Evolutionary conservation across 2,113 vertebrate genomes (phyloP), one percentile per base, ranked within the genome.

Genomic region (Cheilinus undulatus): DNA sequence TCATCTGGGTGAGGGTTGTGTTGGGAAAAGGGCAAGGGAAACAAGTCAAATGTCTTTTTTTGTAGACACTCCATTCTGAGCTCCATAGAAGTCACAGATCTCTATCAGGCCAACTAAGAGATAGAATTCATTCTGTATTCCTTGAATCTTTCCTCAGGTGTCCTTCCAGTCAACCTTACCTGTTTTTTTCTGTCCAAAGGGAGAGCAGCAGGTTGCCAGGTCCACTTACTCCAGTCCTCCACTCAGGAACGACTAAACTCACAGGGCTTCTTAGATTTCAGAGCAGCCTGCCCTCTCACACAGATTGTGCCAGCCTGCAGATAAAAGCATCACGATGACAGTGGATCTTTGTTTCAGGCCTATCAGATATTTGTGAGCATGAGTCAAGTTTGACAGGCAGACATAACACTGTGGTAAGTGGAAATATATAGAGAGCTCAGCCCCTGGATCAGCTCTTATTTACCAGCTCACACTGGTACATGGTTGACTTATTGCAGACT

Each of bases 261-360:
- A 27, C 54, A 59, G 53, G 38, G 64, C 77, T 53, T 67, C 69
- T 69, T 83, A 74, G 84, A 85, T 73, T 78, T 75, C 59, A 11
- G 43, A 62, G 34, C 62, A 9, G 71, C 56, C 65, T 15, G 7
- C 40, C 36, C 66, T 73, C 78, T 60, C 69, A 49, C 56, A 56
- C 57, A 51, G 72, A 83, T 52, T 70, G 38, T 63, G 78, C 51
- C 73, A 75, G 62, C 32, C 57, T 51, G 72, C 52, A 54, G 69
- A 82, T n/a, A n/a, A 66, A 50, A 68, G 46, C 64, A 38, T 50
- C 64, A 28, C 34, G 69, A 48, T 64, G 73, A 64, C 66, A 71
- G 45, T 2, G 49, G 49, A 45, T 82, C 69, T 71, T 38, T 82
- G 58, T 74, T 72, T 43, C 66, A 65, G 20, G 60, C 66, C 54